phyloP scores from a whole-genome alignment of 2,113 vertebrate genomes.

The Gymnorhina tibicen region DNA sequence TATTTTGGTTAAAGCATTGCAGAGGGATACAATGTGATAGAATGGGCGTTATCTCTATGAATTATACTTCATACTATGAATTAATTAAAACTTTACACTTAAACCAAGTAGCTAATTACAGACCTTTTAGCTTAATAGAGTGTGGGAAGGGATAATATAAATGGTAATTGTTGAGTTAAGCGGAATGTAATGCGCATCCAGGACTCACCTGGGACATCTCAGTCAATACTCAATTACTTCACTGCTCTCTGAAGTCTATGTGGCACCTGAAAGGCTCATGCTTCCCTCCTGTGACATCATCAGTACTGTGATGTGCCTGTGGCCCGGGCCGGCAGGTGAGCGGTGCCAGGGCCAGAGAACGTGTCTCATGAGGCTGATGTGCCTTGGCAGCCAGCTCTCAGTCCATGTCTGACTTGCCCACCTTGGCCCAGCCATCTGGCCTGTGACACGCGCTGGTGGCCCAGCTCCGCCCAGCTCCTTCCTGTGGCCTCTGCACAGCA shows the following conservation, averaged over 20 bases:
- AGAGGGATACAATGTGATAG: neutral
- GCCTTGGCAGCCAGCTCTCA: rapidly evolving
- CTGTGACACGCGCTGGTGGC: rapidly evolving
- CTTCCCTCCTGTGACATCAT: neutral
- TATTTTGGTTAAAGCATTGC: neutral
- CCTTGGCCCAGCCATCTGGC: rapidly evolving
- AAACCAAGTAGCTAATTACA: conserved; percentile 58
- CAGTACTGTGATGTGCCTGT: rapidly evolving
- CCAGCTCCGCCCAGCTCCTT: neutral
- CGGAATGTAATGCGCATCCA: conserved; percentile 5
- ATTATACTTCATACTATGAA: conserved; percentile 16
- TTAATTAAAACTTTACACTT: conserved; percentile 37
- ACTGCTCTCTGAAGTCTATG: neutral
- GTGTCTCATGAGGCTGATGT: rapidly evolving
- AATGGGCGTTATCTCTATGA: neutral
- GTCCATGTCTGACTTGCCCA: rapidly evolving
- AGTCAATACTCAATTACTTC: conserved; percentile 60
- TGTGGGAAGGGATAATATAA: conserved; percentile 4
- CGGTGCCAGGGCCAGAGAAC: rapidly evolving
- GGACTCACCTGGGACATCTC: conserved; percentile 1
- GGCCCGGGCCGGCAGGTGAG: rapidly evolving
- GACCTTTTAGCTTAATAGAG: conserved; percentile 39
- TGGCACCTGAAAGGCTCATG: neutral
- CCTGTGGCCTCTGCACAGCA: rapidly evolving
- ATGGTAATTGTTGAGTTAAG: conserved; percentile 51